Evolutionary conservation across 2,113 vertebrate genomes (phyloP).

Genomic region (Sinosuthora webbiana): DNA sequence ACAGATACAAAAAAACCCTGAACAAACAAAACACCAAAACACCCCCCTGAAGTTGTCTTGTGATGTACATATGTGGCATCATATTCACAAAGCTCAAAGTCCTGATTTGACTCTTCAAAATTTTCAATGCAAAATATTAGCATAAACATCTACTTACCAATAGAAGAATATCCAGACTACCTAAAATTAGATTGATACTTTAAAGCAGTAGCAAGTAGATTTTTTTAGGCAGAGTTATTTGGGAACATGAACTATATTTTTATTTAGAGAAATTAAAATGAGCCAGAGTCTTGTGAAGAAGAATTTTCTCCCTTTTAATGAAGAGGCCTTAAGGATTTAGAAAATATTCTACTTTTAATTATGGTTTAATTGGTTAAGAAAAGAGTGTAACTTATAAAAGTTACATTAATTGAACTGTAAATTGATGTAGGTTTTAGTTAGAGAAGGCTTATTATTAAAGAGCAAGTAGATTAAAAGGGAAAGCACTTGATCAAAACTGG

Average conservation of each 20-base stretch:
- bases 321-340: not conserved
- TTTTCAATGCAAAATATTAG: not conserved
- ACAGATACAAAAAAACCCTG: not conserved
- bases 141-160: not conserved
- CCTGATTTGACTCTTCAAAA: not conserved
- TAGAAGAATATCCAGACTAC: not conserved
- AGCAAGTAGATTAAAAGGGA: not conserved
- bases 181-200: not conserved
- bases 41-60: not conserved
- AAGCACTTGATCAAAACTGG: conserved; percentile 43
- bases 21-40: not conserved
- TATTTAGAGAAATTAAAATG: not conserved
- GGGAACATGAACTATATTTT: not conserved
- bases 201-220: not conserved
- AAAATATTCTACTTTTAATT: not conserved
- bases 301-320: not conserved
- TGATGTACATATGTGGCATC: not conserved
- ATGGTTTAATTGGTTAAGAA: not conserved
- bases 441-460: not conserved
- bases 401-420: not conserved
- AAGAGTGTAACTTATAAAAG: not conserved
- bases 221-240: not conserved
- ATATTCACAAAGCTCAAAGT: not conserved
- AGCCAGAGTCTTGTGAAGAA: not conserved
- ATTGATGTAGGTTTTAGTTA: not conserved